Base-by-base conservation (phyloP, 2,888 invertebrate genomes). In the Cactoblastis cactorum region DNA sequence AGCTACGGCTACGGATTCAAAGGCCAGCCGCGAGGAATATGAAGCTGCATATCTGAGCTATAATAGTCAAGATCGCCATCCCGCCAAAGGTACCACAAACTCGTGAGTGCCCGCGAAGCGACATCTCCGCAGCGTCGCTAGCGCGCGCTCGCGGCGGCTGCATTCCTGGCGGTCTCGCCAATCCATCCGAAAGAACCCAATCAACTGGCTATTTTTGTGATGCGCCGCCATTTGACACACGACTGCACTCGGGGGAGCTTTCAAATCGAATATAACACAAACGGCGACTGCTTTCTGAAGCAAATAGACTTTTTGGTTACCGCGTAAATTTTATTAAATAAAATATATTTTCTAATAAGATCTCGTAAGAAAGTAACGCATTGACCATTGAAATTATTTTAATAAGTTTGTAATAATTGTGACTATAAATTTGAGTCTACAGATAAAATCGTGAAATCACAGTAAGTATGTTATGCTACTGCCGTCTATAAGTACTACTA, bases 101-200 rank as follows among this genome's bases (percentile, higher is more conserved):
- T 12, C 1, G 34, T 34, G 12, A n/a, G 12, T 34, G 12, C 5
- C 34, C 12, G 12, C 3, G 12, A n/a, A 8, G 15, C 35, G 14
- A 15, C 15, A 11, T 17, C 37, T 37, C 17, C 11, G 37, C 15
- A 35, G 6, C 14, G 14, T 17, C 37, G 37, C 6, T 35, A 3
- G 14, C 14, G 5, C 14, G 14, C 14, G 34, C 53, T 41, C 32
- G 50, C 52, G 53, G 46, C 32, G 55, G 22, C 56, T 53, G 69
- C 54, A 80, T 78, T 81, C 83, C 83, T 76, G 74, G 79, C 81
- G 80, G 78, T 71, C 74, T 72, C 73, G 75, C 70, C 80, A 74
- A 74, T 61, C 71, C 80, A 69, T 55, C 79, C 84, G 83, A 82
- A 74, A 82, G 74, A 83, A 82, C 77, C 71, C 81, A 83, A 84